Base-by-base conservation (phyloP, 1,140 invertebrate genomes). In the Drosophila ironensis region DNA sequence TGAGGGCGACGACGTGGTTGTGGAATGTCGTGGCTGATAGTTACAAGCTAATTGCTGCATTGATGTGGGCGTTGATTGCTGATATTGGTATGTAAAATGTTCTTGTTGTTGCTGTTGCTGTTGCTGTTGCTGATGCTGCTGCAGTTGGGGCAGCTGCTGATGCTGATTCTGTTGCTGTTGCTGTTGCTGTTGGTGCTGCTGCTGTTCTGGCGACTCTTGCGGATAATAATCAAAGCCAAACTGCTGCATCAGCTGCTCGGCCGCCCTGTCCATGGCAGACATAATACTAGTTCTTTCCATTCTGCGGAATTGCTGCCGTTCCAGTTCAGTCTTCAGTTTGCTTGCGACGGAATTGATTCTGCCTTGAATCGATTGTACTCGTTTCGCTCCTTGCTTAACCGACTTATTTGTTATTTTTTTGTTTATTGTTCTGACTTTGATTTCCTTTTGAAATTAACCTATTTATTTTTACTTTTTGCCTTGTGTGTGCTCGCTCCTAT, bases 251-350 rank as follows among this genome's bases (percentile, higher is more conserved):
- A 88, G 61, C 52, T 87, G 81, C 45, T 87, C 69, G 20, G 67
- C 64, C 28, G 73, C 66, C 28, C 42, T 61, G 22, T 77, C 84
- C 66, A 87, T 76, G 17, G 72, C 70, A 35, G 60, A 61, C 53
- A 71, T 72, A 67, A 84, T 72, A 70, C 69, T 87, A 64, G 80
- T 68, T 59, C 66, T 80, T 24, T 89, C 87, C 81, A 84, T 86
- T 37, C 25, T 14, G 17, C 30, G 72, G 51, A 66, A 45, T 35
- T 20, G 27, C 33, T 44, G 14, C n/a, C 14, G 42, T 70, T 60
- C 30, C 37, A 35, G 57, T 75, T 87, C 76, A 81, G 82, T 87
- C 76, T 87, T 81, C 42, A 11, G 16, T 12, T 57, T 72, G 35
- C 46, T 41, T 72, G 53, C 47, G 47, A 78, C 54, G 60, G 70